A percentile compares a stretch with the other conserved stretches of the same genome.
These are phyloP conservation scores for Pluvialis apricaria DNA, from an alignment of 2,113 vertebrate species.

Conservation along the genomic window DNA sequence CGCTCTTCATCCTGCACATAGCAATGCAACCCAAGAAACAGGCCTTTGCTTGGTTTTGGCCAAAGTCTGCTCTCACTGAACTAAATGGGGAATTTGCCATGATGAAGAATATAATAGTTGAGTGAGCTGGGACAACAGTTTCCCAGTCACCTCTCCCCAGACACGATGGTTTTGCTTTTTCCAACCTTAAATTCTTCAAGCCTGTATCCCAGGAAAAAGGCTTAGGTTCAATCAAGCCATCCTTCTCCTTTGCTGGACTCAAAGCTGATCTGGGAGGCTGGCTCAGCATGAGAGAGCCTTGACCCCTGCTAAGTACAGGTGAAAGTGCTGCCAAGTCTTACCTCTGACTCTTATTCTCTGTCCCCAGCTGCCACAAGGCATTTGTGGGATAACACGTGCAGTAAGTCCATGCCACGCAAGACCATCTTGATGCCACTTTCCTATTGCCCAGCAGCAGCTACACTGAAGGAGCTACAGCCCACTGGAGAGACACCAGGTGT, in stretches of 20 bases:
- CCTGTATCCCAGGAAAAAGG: background rate
- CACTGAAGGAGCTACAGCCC: background rate
- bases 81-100: background rate
- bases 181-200: background rate
- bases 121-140: background rate
- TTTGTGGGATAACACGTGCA: background rate
- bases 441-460: background rate
- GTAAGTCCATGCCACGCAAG: background rate
- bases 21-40: background rate
- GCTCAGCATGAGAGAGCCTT: background rate
- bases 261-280: background rate
- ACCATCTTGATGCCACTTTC: background rate
- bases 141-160: background rate
- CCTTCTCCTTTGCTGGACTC: background rate
- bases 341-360: background rate
- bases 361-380: background rate
- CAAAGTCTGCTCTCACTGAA: background rate
- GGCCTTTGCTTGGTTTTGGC: background rate
- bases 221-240: background rate
- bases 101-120: background rate
- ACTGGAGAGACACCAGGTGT: background rate
- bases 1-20: background rate
- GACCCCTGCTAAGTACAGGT: fast-evolving
- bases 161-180: background rate
- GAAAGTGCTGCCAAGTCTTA: background rate